phyloP scores from a whole-genome alignment of 2,888 invertebrate genomes.

The Ophion slaviceki region DNA sequence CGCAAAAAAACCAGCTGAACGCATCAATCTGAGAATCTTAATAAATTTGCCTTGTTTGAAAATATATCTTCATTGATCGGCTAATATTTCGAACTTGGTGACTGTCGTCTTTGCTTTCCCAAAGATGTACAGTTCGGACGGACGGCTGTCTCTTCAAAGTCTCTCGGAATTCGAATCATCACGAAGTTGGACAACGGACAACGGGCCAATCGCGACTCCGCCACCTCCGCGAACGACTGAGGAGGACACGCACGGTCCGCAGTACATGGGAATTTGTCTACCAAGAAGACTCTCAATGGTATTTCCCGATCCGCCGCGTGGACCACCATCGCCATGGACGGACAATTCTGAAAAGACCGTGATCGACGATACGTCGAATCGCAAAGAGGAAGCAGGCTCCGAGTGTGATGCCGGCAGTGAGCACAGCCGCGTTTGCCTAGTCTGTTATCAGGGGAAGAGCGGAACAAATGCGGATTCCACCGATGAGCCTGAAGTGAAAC shows the following conservation, averaged over 20 bases:
- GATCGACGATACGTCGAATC: constrained; percentile 68
- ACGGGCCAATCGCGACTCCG: constrained; percentile 74
- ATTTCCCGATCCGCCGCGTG: constrained; percentile 85
- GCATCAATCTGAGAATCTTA: background rate
- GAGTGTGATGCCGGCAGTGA: constrained; percentile 75
- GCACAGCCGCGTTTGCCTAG: constrained; percentile 78
- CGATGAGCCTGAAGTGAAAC: constrained; percentile 74
- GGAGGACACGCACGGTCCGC: constrained; percentile 85
- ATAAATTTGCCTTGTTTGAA: background rate
- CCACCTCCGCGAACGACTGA: constrained; percentile 73
- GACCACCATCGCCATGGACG: constrained; percentile 58
- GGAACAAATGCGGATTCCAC: constrained; percentile 66
- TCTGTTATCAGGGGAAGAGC: constrained; percentile 75
- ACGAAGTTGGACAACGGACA: constrained; percentile 79
- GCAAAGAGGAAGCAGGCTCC: constrained; percentile 77
- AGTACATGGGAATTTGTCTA: constrained; percentile 90
- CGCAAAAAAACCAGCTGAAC: background rate
- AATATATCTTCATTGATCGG: background rate
- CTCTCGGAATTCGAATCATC: constrained; percentile 80
- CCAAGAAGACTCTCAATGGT: constrained; percentile 88
- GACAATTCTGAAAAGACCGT: constrained; percentile 63
- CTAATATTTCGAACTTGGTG: background rate
- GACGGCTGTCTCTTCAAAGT: constrained; percentile 80
- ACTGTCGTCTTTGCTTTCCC: constrained; percentile 40
- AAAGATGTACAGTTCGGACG: constrained; percentile 82